Evolutionary conservation across 2,797 vertebrate species (phyloP).

Genomic region (Vespertilio murinus): DNA sequence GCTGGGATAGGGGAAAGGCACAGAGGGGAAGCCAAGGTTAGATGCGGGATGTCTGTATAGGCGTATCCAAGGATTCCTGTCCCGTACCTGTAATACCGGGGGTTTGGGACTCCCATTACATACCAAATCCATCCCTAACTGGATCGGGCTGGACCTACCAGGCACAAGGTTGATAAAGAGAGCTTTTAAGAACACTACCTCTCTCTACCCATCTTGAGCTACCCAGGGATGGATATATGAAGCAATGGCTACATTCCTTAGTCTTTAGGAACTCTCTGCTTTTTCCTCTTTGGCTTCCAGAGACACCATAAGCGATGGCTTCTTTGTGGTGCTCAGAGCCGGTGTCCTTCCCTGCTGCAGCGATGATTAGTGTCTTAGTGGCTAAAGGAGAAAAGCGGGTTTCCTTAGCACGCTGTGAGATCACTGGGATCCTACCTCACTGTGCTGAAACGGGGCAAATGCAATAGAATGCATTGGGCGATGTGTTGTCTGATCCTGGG

Average conservation of each 20-base stretch:
- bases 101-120: not conserved
- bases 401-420: constrained; percentile 75
- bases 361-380: constrained; percentile 63
- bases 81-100: not conserved
- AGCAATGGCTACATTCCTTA: constrained; percentile 31
- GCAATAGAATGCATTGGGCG: constrained; percentile 81
- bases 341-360: constrained; percentile 44
- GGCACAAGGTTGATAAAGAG: constrained; percentile 27
- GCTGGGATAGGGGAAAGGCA: not conserved
- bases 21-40: not conserved
- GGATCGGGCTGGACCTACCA: not conserved
- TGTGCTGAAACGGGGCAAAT: constrained; percentile 83
- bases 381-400: constrained; percentile 39
- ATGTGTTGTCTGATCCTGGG: constrained; percentile 66
- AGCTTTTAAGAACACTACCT: not conserved
- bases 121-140: not conserved
- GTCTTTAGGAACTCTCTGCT: not conserved
- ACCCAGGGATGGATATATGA: not conserved
- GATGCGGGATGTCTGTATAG: not conserved
- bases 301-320: not conserved
- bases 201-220: constrained; percentile 23
- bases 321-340: not conserved
- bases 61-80: not conserved
- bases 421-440: constrained; percentile 89
- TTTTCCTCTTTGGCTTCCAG: constrained; percentile 48